These are phyloP conservation scores for Bolinopsis microptera DNA, from an alignment of 37 sponge, comb jelly and placozoan species.

Conservation along the genomic window DNA sequence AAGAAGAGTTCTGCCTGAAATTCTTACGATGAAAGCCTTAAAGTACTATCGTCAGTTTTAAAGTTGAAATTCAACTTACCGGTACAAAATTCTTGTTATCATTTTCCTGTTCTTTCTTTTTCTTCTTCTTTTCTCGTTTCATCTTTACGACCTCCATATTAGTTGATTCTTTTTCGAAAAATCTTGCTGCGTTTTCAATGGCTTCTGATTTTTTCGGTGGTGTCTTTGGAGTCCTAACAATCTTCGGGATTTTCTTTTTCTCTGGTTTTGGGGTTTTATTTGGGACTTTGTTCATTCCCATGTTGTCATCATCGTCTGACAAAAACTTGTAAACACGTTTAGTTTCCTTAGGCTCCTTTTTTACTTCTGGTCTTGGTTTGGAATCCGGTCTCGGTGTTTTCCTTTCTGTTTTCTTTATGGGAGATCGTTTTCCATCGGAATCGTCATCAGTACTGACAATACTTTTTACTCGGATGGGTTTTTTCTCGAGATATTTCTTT, in stretches of 20 bases:
- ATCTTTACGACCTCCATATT: neutral
- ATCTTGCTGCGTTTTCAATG: constrained; percentile 42
- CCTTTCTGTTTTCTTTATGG: neutral
- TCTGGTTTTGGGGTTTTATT: constrained; percentile 10
- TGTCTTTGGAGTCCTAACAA: constrained; percentile 28
- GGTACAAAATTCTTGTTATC: neutral
- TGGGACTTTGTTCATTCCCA: neutral
- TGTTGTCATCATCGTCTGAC: constrained; percentile 41
- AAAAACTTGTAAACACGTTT: constrained; percentile 14
- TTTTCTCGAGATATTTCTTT: constrained; percentile 21
- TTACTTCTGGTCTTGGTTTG: neutral
- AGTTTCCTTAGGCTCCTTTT: constrained; percentile 7
- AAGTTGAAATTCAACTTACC: too few species aligned
- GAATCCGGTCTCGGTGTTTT: neutral
- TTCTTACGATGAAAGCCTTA: too few species aligned
- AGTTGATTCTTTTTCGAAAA: neutral
- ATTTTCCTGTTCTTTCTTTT: constrained; percentile 5
- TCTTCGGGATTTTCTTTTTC: constrained; percentile 60
- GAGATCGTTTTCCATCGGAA: neutral
- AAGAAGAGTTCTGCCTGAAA: too few species aligned
- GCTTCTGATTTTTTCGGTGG: constrained; percentile 12
- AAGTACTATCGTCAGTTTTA: too few species aligned
- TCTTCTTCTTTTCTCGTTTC: constrained; percentile 62
- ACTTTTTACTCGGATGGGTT: neutral
- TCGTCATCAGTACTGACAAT: neutral